phyloP scores from a whole-genome alignment of 2,888 invertebrate genomes.

The Lamellibrachia columna region DNA sequence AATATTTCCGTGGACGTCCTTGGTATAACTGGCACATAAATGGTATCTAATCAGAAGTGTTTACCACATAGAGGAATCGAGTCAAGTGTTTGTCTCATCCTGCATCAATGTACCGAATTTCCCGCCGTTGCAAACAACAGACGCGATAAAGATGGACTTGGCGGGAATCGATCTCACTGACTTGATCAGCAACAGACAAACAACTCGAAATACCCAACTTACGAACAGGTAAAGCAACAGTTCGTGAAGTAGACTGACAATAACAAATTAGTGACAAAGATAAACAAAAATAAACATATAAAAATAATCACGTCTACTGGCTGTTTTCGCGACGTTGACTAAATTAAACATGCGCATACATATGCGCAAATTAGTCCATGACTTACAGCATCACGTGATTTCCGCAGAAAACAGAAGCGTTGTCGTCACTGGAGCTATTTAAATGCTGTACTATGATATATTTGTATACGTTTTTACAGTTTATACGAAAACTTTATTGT shows the following conservation, averaged over 20 bases:
- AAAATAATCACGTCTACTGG: background rate
- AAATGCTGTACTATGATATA: too few species aligned
- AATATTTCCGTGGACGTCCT: background rate
- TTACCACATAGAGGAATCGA: background rate
- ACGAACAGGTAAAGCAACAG: background rate
- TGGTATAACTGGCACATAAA: background rate
- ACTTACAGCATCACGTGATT: background rate
- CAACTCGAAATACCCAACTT: background rate
- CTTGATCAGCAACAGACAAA: background rate
- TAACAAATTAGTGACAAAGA: background rate
- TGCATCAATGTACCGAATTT: background rate
- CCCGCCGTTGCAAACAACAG: background rate
- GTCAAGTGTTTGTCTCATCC: background rate
- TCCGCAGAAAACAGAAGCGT: background rate
- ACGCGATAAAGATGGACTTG: background rate
- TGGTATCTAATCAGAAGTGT: constrained; percentile 3
- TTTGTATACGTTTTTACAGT: too few species aligned
- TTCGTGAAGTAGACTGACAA: background rate
- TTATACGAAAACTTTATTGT: too few species aligned
- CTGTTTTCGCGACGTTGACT: background rate
- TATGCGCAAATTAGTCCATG: background rate
- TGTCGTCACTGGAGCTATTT: too few species aligned
- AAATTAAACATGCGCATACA: background rate
- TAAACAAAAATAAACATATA: background rate
- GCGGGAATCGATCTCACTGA: background rate